Base-by-base conservation (phyloP, 2,888 invertebrate genomes). In the Philaethria dido region DNA sequence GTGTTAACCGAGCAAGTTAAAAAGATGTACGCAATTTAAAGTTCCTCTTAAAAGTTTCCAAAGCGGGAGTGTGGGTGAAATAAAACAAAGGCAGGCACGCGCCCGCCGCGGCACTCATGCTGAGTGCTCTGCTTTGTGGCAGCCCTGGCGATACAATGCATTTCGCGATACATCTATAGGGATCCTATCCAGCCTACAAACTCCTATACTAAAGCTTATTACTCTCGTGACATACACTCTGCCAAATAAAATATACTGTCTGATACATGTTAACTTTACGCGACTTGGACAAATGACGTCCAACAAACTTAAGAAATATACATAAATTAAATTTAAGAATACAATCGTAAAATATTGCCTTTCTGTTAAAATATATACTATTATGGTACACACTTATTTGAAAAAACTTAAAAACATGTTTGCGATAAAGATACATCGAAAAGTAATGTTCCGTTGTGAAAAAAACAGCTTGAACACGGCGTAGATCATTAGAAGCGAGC, bases 61-160 rank as follows among this genome's bases (percentile, higher is more conserved):
- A 89, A 86, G 87, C 80, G 83, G 88, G 82, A 87, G 89, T 87
- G 85, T 87, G 89, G 83, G 90, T 87, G 88, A 88, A 87, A 89
- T 89, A 89, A 88, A 92, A 92, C 92, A 92, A 92, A 89, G 86
- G 87, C 83, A 82, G 85, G 45, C 86, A 85, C 87, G 85, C 88
- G 88, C 84, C 83, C 87, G 85, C 80, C 82, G 80, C 84, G 85
- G 84, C 89, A 91, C 92, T 92, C 89, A 80, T 85, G 83, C 86
- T 88, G 90, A 92, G 92, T 91, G 90, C 88, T 88, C 87, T 85
- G 91, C 89, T 89, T 92, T 91, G 89, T 88, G 86, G 86, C 84
- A 81, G 83, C 78, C 83, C 79, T 79, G 77, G 82, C 84, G 86
- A 85, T 86, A 89, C 90, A 88, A 89, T 90, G 86, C 86, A 82